Conservation (phyloP, 2,113 vertebrate species). For the Ancistrus triradiatus region DNA sequence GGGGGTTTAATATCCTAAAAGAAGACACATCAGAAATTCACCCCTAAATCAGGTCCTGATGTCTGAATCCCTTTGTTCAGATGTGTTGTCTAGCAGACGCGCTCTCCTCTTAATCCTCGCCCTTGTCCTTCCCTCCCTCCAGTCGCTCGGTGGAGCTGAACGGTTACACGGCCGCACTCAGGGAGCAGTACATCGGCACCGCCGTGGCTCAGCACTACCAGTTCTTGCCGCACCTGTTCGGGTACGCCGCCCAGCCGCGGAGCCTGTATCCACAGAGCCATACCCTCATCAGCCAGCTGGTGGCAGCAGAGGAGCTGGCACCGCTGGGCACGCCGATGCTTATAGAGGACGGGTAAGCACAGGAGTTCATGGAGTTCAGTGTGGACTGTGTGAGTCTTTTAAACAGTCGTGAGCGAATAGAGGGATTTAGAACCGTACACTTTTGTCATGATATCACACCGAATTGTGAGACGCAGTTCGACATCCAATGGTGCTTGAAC, state of each 20-base stretch:
- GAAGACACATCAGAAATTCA: too few species aligned
- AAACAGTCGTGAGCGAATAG: too few species aligned
- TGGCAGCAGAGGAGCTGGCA: slow-evolving; percentile 89
- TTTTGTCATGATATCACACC: too few species aligned
- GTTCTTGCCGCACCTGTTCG: slow-evolving; percentile 93
- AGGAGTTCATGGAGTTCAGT: not conserved
- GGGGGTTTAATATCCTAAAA: too few species aligned
- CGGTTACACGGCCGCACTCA: slow-evolving; percentile 84
- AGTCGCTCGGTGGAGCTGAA: slow-evolving; percentile 93
- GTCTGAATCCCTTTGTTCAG: not conserved
- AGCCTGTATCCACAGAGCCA: slow-evolving; percentile 91
- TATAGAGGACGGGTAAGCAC: slow-evolving; percentile 90
- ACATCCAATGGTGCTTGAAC: too few species aligned
- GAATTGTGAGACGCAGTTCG: too few species aligned
- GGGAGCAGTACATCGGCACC: slow-evolving; percentile 91
- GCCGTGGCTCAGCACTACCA: slow-evolving; percentile 89
- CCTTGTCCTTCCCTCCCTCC: not conserved
- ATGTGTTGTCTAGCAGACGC: not conserved
- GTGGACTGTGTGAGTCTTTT: too few species aligned
- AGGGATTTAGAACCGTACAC: too few species aligned
- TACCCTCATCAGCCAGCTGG: slow-evolving; percentile 85
- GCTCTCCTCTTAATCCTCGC: not conserved
- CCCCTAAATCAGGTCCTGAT: too few species aligned
- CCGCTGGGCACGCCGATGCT: slow-evolving; percentile 91
- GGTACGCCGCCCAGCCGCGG: slow-evolving; percentile 82